These are phyloP conservation scores for Nibea coibor DNA, from an alignment of 2,113 vertebrate genomes.

Conservation along the genomic window DNA sequence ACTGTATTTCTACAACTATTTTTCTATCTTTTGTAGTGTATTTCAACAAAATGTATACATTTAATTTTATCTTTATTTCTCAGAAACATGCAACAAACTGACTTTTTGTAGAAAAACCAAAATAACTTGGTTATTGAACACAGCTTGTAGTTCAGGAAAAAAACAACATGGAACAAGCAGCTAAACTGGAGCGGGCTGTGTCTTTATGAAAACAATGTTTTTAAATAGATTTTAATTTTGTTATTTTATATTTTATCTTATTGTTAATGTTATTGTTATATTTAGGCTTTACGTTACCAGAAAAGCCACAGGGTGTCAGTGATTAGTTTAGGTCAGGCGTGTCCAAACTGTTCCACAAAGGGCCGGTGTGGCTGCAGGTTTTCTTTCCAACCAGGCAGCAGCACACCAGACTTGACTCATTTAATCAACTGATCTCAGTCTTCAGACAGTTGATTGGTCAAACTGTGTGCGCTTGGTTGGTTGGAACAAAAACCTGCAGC, in stretches of 20 bases:
- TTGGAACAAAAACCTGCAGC: too few relatives aligned
- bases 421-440: too few relatives aligned
- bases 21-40: slow-evolving; percentile 77
- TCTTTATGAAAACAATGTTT: slow-evolving; percentile 22
- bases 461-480: too few relatives aligned
- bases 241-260: slow-evolving; percentile 28
- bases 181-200: neutral
- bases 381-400: too few relatives aligned
- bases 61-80: slow-evolving; percentile 28
- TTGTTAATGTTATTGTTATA: neutral
- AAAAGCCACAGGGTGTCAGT: neutral
- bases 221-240: slow-evolving; percentile 7
- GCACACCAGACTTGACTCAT: too few relatives aligned
- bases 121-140: neutral
- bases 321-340: neutral
- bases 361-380: too few relatives aligned
- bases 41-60: slow-evolving; percentile 48
- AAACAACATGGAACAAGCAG: slow-evolving; percentile 5
- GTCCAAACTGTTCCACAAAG: too few relatives aligned
- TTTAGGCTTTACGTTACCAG: slow-evolving; percentile 22
- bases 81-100: neutral
- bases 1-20: slow-evolving; percentile 77
- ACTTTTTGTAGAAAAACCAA: slow-evolving; percentile 24
- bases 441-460: too few relatives aligned
- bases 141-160: neutral